Evolutionary conservation across 2,888 invertebrate species (phyloP), one percentile per base, ranked within the genome.

Genomic region (Eristalis tenax): DNA sequence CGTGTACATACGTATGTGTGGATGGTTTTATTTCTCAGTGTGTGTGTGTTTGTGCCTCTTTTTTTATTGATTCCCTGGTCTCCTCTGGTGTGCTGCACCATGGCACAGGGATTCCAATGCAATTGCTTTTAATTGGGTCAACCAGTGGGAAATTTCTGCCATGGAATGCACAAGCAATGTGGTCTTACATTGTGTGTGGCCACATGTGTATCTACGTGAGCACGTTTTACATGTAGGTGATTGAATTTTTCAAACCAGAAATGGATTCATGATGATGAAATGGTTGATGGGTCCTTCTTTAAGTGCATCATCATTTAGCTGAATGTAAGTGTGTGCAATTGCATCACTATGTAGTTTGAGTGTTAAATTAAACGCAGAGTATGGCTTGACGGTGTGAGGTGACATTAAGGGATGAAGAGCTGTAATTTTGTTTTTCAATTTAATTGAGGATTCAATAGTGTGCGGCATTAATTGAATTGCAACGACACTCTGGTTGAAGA

Each of bases 101-200:
- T 50, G 50, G 35, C 64, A 74, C 50, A 15, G 64, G 56, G 74
- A 22, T 63, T 3, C 32, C 56, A 69, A 57, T 69, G 64, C 13
- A 56, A 26, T 38, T n/a, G n/a, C 35, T 57, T 13, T 56, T 65
- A 74, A 74, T 74, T 65, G 35, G 74, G 74, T 65, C 74, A 74
- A 56, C 35, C 64, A 63, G 50, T 2, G 6, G 35, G 28, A 43
- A 50, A 18, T 28, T 43, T 32, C 23, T 56, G 56, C 26, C 50
- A 15, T 23, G 35, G 50, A 65, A 64, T 56, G 63, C 63, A 43
- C 18, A 71, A 71, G 59, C 32, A 56, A 69, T 64, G 63, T 65
- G 65, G 73, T 63, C 26, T 64, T 3, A 18, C n/a, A 35, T 65
- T 74, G 50, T 56, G 50, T 64, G 23, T 23, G 50, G 35, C 64